Base-by-base conservation (phyloP, 2,113 vertebrate species). In the Phylloscopus trochiloides region DNA sequence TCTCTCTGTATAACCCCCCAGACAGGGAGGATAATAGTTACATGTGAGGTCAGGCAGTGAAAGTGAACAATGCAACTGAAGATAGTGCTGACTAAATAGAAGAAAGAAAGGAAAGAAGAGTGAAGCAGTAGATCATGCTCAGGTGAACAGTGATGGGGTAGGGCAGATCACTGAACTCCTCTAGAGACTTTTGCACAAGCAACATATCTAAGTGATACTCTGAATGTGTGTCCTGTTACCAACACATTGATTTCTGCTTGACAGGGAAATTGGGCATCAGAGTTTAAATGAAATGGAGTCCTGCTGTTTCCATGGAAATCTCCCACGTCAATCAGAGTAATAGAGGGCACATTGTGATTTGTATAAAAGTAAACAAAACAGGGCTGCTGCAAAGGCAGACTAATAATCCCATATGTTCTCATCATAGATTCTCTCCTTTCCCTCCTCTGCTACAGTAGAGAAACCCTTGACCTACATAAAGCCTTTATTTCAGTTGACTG, bases 241-340 rank as follows among this genome's bases (percentile, higher is more conserved):
- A 85, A 48, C 88, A 55, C 82, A 91, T 73, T 85, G 91, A 96
- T 97, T 97, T 97, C 70, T 0, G 0, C 82, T 95, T 93, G 94
- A 95, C 92, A 85, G 80, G 61, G 76, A 97, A 95, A 95, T 86
- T 68, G 45, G 65, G 75, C 34, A 77, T 66, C 73, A 67, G 73
- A 87, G 73, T 83, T 92, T 92, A 89, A 94, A 79, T 90, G 54
- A 94, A 97, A 91, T 17, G 31, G 71, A 91, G 61, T 93, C 65
- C 71, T 96, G 73, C 88, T 70, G 95, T 97, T 97, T 90, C 94
- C 93, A 95, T 92, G 88, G 96, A 85, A 95, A 94, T 95, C 51
- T 71, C 32, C 67, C 21, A 57, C 88, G 62, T 31, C 71, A 65
- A 28, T 93, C 88, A 88, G 67, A 96, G 88, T 88, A 96, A 90